Percentiles rank a stretch among this genome's conserved stretches.
Evolutionary conservation across 2,888 invertebrate genomes (phyloP).

Genomic region (Cephalotes varians): DNA sequence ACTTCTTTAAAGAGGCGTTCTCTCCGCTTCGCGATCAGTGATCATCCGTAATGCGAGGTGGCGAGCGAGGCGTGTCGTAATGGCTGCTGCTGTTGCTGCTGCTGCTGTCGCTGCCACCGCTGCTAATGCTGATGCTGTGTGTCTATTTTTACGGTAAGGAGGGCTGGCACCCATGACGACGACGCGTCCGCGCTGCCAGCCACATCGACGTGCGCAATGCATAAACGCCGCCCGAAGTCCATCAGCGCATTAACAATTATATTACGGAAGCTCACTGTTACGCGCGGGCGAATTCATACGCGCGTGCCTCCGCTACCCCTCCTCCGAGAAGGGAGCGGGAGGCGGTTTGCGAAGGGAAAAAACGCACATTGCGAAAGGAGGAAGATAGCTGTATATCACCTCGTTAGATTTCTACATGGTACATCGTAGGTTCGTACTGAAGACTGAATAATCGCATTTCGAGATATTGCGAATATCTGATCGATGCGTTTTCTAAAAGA

Average conservation of each 20-base stretch:
- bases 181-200: constrained; percentile 69
- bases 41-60: constrained; percentile 71
- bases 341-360: constrained; percentile 53
- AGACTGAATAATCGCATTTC: not conserved
- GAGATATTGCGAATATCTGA: not conserved
- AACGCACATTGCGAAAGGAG: constrained; percentile 31
- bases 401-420: constrained; percentile 14
- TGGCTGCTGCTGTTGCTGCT: constrained; percentile 59
- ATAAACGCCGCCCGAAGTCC: constrained; percentile 81
- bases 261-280: constrained; percentile 83
- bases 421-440: not conserved
- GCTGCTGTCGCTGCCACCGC: not conserved
- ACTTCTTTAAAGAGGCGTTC: constrained; percentile 66
- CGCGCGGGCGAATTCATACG: constrained; percentile 83
- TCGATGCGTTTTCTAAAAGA: not conserved
- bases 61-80: constrained; percentile 66
- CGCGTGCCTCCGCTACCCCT: constrained; percentile 74
- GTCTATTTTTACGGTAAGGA: constrained; percentile 82
- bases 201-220: constrained; percentile 78
- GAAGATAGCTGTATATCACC: not conserved
- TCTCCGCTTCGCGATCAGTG: constrained; percentile 67
- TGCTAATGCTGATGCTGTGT: constrained; percentile 62
- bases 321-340: constrained; percentile 35
- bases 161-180: constrained; percentile 69
- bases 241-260: constrained; percentile 85